phyloP scores from a whole-genome alignment of 2,113 vertebrate species.

The Parotia lawesii region DNA sequence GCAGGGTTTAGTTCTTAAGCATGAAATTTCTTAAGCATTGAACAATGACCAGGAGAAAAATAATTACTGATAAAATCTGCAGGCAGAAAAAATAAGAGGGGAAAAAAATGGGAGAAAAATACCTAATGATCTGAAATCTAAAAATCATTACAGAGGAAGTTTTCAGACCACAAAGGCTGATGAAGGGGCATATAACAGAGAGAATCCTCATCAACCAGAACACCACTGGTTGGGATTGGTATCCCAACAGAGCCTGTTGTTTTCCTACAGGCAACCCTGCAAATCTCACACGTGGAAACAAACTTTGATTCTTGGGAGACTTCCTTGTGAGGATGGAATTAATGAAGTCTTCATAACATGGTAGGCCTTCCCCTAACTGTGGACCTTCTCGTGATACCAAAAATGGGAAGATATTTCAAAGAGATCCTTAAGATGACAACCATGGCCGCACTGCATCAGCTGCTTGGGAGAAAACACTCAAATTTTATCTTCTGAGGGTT shows the following conservation, averaged over 20 bases:
- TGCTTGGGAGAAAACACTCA: neutral
- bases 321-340: neutral
- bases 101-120: neutral
- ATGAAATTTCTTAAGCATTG: neutral
- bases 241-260: fast-evolving
- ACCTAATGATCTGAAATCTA: neutral
- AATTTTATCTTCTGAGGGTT: neutral
- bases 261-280: neutral
- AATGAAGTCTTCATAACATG: neutral
- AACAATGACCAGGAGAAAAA: constrained; percentile 32
- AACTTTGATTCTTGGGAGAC: neutral
- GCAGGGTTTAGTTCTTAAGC: constrained; percentile 39
- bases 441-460: neutral
- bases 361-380: neutral
- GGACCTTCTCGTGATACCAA: neutral
- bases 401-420: neutral
- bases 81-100: neutral
- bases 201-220: neutral
- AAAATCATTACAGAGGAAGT: neutral
- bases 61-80: neutral
- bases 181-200: neutral
- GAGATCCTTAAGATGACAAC: neutral
- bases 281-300: neutral
- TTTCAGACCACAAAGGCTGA: neutral
- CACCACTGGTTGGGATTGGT: too few relatives aligned